These are phyloP conservation scores for Apteryx owenii DNA, from an alignment of 2,113 vertebrate species.

Conservation along the genomic window DNA sequence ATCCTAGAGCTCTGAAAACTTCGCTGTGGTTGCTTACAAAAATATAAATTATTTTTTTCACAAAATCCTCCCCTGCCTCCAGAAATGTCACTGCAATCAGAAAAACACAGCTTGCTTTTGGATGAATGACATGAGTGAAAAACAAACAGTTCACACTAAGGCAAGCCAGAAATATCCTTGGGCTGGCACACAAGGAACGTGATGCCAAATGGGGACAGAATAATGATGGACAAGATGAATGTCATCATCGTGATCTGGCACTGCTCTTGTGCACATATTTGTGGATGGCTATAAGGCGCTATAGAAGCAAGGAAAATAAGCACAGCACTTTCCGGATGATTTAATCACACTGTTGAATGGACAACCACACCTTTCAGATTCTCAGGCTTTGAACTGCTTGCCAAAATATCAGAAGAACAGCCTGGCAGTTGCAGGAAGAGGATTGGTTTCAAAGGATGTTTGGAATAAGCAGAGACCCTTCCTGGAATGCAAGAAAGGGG, in stretches of 20 bases:
- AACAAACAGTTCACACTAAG: neutral
- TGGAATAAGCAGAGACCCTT: neutral
- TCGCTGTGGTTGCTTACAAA: neutral
- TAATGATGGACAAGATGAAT: neutral
- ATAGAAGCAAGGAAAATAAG: neutral
- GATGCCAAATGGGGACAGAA: neutral
- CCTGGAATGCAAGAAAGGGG: neutral
- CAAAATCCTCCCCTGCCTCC: neutral
- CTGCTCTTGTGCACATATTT: neutral
- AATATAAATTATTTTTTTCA: neutral
- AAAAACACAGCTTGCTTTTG: constrained; percentile 9
- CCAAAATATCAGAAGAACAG: neutral
- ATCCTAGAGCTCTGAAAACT: neutral
- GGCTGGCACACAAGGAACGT: neutral
- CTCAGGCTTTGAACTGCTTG: neutral
- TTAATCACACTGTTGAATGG: constrained; percentile 10
- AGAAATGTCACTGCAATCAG: constrained; percentile 15
- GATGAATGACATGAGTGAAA: neutral
- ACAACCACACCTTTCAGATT: neutral
- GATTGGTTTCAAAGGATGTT: neutral
- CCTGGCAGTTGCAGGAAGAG: neutral
- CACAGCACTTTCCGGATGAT: neutral
- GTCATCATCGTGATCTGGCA: neutral
- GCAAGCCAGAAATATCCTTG: constrained; percentile 25
- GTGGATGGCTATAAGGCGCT: neutral